Percentiles rank a stretch among this genome's conserved stretches.
phyloP scores from a whole-genome alignment of 2,888 invertebrate genomes.

The Caenorhabditis afra region DNA sequence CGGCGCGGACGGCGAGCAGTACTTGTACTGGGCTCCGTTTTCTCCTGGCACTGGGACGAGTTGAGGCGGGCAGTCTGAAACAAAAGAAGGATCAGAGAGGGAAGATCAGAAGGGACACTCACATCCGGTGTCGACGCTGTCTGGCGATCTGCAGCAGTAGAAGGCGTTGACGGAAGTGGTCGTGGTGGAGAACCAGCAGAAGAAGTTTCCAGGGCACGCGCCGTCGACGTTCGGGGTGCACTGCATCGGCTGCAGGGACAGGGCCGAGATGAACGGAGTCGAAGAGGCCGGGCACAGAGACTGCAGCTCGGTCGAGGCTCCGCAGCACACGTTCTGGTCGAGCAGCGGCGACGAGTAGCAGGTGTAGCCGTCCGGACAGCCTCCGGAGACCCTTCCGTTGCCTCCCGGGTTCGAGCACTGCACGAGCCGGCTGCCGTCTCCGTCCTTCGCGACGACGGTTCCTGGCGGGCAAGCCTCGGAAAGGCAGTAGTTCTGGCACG shows the following conservation, averaged over 20 bases:
- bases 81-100: neutral
- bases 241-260: constrained; percentile 80
- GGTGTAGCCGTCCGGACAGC: constrained; percentile 79
- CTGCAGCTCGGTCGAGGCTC: constrained; percentile 78
- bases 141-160: constrained; percentile 80
- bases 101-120: constrained; percentile 24
- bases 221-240: constrained; percentile 80
- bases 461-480: constrained; percentile 79
- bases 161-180: constrained; percentile 78
- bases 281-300: constrained; percentile 78
- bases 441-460: constrained; percentile 79
- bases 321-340: constrained; percentile 80
- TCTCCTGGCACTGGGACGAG: constrained; percentile 80
- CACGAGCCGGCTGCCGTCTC: constrained; percentile 73
- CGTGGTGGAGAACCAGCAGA: constrained; percentile 80
- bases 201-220: constrained; percentile 80
- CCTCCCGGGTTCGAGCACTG: constrained; percentile 77
- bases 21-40: constrained; percentile 77
- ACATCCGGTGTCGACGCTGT: constrained; percentile 79
- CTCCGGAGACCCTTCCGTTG: constrained; percentile 74
- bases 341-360: constrained; percentile 77
- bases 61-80: constrained; percentile 79
- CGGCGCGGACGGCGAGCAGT: constrained; percentile 79
- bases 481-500: constrained; percentile 80
- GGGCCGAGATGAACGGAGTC: constrained; percentile 79